These are phyloP conservation scores for Anaspis maculata DNA, from an alignment of 2,888 invertebrate species.

Conservation along the genomic window DNA sequence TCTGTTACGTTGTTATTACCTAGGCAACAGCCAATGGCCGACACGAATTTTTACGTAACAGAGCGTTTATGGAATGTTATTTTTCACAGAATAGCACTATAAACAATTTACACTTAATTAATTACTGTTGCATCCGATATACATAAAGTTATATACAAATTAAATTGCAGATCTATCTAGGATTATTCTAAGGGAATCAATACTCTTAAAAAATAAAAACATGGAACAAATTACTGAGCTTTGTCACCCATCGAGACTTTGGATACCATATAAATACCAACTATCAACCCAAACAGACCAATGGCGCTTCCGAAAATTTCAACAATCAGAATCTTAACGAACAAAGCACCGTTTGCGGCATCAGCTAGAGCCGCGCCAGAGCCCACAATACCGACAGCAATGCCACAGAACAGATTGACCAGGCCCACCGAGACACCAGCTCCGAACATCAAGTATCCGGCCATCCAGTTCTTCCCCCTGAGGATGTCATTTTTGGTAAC, in stretches of 20 bases:
- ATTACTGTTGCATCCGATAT: no score
- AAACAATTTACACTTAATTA: no score
- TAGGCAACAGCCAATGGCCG: no score
- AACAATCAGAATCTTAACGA: slow-evolving; percentile 96
- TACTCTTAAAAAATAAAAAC: no score
- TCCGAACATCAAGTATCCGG: slow-evolving; percentile 93
- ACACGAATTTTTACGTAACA: no score
- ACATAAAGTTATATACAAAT: no score
- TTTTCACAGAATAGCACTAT: no score
- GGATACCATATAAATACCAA: slow-evolving; percentile 81
- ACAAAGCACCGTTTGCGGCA: slow-evolving; percentile 92
- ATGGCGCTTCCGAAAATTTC: slow-evolving; percentile 99
- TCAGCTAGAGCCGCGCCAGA: slow-evolving; percentile 97
- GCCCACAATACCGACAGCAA: slow-evolving; percentile 96
- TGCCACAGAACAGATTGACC: slow-evolving; percentile 92
- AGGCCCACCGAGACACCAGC: slow-evolving; percentile 92
- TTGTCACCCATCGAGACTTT: slow-evolving; percentile 30
- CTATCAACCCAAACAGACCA: slow-evolving; percentile 96
- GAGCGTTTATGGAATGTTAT: no score
- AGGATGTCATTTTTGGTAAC: slow-evolving; percentile 36
- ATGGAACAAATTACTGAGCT: no score
- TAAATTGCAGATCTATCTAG: no score
- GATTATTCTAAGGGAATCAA: no score
- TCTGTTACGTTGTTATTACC: no score
- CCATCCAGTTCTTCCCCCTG: slow-evolving; percentile 63